Evolutionary conservation across 2,113 vertebrate species (phyloP).

Genomic region (Gopherus evgoodei): DNA sequence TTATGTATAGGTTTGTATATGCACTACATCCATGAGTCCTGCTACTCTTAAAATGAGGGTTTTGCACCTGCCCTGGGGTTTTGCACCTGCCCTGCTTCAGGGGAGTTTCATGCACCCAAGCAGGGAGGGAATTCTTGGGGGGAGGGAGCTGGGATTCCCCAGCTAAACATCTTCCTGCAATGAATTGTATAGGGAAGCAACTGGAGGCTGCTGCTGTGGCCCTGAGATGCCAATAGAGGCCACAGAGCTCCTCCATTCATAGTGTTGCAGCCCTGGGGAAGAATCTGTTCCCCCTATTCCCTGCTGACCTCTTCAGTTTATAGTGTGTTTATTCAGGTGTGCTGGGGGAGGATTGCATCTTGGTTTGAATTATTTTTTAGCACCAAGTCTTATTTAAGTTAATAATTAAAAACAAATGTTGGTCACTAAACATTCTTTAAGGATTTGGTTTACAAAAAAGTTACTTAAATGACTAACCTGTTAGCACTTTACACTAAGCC

Average conservation of each 20-base stretch:
- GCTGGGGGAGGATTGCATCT: rapidly evolving
- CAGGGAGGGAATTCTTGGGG: neutral
- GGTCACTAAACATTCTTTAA: constrained; percentile 21
- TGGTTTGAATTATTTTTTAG: neutral
- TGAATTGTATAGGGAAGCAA: neutral
- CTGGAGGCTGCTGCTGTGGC: neutral
- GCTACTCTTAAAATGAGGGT: neutral
- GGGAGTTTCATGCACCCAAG: neutral
- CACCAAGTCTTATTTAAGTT: neutral
- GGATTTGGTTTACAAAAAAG: neutral
- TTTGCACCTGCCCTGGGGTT: neutral
- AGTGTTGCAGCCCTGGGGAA: neutral
- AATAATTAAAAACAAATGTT: constrained; percentile 3
- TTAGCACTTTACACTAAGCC: neutral
- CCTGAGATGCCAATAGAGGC: neutral
- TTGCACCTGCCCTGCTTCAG: neutral
- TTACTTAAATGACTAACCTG: neutral
- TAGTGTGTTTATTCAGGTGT: rapidly evolving
- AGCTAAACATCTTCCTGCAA: rapidly evolving
- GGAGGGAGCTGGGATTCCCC: neutral
- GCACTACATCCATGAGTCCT: neutral
- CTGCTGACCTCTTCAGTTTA: neutral
- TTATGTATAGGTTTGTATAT: rapidly evolving
- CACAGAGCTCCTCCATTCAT: neutral
- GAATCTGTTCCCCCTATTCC: rapidly evolving